Percentiles rank a stretch among this genome's conserved stretches.
phyloP scores from a whole-genome alignment of 37 sponge, comb jelly and placozoan genomes.

The Hexactinellida sp. region DNA sequence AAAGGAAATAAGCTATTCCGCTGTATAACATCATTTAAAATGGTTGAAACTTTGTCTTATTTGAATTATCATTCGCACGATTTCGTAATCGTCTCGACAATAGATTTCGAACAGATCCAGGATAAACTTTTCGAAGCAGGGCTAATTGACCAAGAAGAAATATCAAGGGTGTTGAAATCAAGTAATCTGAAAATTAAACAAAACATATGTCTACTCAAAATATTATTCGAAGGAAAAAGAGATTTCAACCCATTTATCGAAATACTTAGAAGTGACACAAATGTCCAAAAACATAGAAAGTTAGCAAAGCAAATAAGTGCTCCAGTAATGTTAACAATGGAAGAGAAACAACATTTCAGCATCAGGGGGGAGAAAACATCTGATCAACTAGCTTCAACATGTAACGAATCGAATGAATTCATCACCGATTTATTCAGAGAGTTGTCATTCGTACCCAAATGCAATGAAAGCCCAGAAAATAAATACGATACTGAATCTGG shows the following conservation, averaged over 20 bases:
- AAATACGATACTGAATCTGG: not conserved
- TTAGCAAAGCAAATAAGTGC: not conserved
- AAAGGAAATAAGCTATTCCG: too few relatives aligned
- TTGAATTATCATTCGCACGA: not conserved
- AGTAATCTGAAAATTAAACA: not conserved
- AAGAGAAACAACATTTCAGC: not conserved
- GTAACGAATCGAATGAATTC: not conserved
- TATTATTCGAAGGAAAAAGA: constrained; percentile 6
- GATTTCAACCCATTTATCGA: not conserved
- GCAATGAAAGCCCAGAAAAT: not conserved
- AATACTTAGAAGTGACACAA: not conserved
- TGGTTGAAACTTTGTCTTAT: not conserved
- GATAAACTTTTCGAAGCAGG: not conserved
- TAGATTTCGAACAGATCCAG: not conserved
- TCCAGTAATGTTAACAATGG: not conserved
- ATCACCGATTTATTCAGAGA: not conserved
- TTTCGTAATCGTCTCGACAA: not conserved
- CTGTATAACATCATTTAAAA: not conserved
- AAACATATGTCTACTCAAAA: not conserved
- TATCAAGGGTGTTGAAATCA: not conserved
- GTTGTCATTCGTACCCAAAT: not conserved
- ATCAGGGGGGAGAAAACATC: not conserved
- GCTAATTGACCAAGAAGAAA: not conserved
- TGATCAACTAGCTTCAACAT: not conserved
- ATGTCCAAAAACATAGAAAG: not conserved